These are phyloP conservation scores for Sebastes hopkinsi DNA, from an alignment of 2,797 vertebrate genomes.

Conservation along the genomic window DNA sequence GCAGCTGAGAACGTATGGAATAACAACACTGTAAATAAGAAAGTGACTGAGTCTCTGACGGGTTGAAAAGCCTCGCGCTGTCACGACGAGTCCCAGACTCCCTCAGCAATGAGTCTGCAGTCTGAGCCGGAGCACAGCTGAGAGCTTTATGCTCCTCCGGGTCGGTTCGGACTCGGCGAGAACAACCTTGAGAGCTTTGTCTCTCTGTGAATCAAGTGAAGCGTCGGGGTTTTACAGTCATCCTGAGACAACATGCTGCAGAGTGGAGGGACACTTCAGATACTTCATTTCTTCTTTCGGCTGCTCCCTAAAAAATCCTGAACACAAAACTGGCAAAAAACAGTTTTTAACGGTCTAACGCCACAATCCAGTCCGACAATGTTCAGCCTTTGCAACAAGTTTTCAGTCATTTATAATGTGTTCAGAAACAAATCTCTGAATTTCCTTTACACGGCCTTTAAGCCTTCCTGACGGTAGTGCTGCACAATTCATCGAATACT, in stretches of 20 bases:
- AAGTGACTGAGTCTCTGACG: slow-evolving; percentile 21
- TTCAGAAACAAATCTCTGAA: no score
- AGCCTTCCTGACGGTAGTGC: no score
- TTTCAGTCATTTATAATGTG: no score
- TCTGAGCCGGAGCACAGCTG: not conserved
- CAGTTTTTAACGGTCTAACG: no score
- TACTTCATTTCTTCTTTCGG: no score
- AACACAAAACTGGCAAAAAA: no score
- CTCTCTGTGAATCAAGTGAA: not conserved
- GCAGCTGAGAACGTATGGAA: slow-evolving; percentile 1
- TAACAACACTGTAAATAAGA: slow-evolving; percentile 21
- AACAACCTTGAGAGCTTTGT: slow-evolving; percentile 2
- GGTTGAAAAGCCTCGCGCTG: slow-evolving; percentile 47
- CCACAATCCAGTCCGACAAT: no score
- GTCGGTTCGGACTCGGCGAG: not conserved
- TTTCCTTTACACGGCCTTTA: no score
- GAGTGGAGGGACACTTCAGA: not conserved
- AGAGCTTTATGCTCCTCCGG: not conserved
- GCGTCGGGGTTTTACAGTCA: not conserved
- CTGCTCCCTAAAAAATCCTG: no score
- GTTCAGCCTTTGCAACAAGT: no score
- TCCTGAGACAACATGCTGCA: not conserved
- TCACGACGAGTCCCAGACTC: slow-evolving; percentile 37
- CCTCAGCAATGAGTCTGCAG: slow-evolving; percentile 26
- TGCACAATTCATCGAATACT: no score